These are phyloP conservation scores for Cosmia trapezina DNA, from an alignment of 2,888 invertebrate genomes.

Conservation along the genomic window DNA sequence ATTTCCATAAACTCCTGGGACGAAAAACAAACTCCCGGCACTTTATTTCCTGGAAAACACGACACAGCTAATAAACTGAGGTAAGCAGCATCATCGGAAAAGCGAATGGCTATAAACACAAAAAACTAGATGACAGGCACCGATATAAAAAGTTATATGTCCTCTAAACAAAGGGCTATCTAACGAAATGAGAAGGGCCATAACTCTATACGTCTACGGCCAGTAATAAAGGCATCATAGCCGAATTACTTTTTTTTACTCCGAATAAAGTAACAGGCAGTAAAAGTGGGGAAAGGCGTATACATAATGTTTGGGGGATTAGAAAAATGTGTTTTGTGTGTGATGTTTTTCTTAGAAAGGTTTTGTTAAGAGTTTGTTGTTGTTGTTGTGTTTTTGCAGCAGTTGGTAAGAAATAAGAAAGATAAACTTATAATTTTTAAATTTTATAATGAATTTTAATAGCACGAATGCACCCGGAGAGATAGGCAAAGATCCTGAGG, in stretches of 20 bases:
- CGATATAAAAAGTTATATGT: conserved; percentile 66
- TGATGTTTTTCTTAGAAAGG: conserved; percentile 49
- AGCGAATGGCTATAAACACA: conserved; percentile 46
- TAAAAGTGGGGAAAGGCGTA: conserved; percentile 62
- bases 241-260: conserved; percentile 79
- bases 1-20: background rate
- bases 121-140: conserved; percentile 62
- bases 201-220: conserved; percentile 76
- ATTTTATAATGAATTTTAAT: too few species aligned
- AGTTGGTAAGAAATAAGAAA: background rate
- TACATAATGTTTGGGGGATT: conserved; percentile 64
- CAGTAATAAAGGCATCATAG: conserved; percentile 79
- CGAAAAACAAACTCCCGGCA: background rate
- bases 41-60: conserved; percentile 4
- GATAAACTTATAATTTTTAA: too few species aligned
- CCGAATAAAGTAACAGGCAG: conserved; percentile 73
- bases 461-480: too few species aligned
- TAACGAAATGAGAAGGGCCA: conserved; percentile 73
- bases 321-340: conserved; percentile 59
- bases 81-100: conserved; percentile 54
- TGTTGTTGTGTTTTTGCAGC: conserved; percentile 10
- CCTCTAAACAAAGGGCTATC: conserved; percentile 74
- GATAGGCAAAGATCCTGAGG: too few species aligned
- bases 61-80: conserved; percentile 38
- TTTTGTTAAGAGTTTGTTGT: conserved; percentile 10